Percentiles rank a stretch among this genome's conserved stretches.
These are phyloP conservation scores for Scaptomyza caliginosa DNA, from an alignment of 2,888 invertebrate species.

Conservation along the genomic window DNA sequence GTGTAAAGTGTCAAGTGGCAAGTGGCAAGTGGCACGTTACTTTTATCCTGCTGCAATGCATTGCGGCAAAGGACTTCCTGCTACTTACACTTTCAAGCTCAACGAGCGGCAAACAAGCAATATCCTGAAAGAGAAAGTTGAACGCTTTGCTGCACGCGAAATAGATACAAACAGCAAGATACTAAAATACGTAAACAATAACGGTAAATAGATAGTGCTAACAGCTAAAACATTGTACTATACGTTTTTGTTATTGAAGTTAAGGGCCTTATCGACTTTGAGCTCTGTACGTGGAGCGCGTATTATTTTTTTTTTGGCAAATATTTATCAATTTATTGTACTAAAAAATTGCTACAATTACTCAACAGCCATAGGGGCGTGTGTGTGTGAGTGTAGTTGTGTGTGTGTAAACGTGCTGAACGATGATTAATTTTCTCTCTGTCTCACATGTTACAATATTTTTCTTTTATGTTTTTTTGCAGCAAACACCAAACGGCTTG, in stretches of 20 bases:
- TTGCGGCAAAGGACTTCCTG: neutral
- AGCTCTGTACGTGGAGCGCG: constrained; percentile 27
- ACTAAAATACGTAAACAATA: constrained; percentile 30
- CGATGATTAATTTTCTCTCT: constrained; percentile 65
- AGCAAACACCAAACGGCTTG: constrained; percentile 28
- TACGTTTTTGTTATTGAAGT: constrained; percentile 16
- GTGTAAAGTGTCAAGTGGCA: too few species aligned
- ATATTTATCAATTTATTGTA: constrained; percentile 74
- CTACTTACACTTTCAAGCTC: constrained; percentile 1
- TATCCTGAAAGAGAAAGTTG: constrained; percentile 10
- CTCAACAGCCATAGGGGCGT: constrained; percentile 3
- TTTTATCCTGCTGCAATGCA: constrained; percentile 1
- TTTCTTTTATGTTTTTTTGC: constrained; percentile 30
- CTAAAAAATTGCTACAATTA: constrained; percentile 72
- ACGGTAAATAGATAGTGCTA: constrained; percentile 39
- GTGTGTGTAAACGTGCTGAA: constrained; percentile 59
- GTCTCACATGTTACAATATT: constrained; percentile 15
- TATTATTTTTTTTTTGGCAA: constrained; percentile 65
- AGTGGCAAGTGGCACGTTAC: constrained; percentile 11
- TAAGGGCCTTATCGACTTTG: constrained; percentile 50
- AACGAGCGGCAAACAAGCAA: constrained; percentile 51
- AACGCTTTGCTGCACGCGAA: constrained; percentile 33
- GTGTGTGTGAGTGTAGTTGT: constrained; percentile 10
- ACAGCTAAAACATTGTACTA: constrained; percentile 33
- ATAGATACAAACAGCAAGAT: constrained; percentile 32